Conservation (phyloP, 2,888 invertebrate genomes). For the Uloborus plumipes region DNA sequence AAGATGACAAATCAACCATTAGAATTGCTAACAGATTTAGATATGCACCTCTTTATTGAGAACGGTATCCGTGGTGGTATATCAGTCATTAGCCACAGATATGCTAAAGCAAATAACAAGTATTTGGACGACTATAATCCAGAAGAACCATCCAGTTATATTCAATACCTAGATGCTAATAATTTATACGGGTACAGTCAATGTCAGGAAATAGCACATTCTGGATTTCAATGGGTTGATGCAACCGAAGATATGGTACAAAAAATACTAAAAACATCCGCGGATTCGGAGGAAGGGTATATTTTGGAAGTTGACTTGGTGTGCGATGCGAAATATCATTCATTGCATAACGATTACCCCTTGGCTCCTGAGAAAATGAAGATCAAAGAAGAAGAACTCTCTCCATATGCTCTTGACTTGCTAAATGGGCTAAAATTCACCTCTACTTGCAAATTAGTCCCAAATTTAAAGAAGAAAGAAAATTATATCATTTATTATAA, state of each 20-base stretch:
- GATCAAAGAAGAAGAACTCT: not conserved
- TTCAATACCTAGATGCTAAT: constrained; percentile 39
- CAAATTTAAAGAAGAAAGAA: constrained; percentile 66
- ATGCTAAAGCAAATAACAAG: constrained; percentile 64
- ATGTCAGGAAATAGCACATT: constrained; percentile 33
- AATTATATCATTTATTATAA: constrained; percentile 67
- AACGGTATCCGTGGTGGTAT: constrained; percentile 52
- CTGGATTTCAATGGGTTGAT: constrained; percentile 34
- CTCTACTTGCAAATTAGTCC: constrained; percentile 60
- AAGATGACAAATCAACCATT: constrained; percentile 62
- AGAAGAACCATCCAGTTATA: constrained; percentile 6
- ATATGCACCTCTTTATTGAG: constrained; percentile 65
- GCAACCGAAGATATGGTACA: not conserved
- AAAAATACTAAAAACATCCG: not conserved
- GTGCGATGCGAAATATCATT: constrained; percentile 31
- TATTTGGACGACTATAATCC: constrained; percentile 25
- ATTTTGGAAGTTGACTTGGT: constrained; percentile 61
- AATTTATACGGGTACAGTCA: constrained; percentile 35
- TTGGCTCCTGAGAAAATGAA: constrained; percentile 38
- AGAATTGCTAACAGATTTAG: constrained; percentile 66
- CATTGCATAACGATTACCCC: constrained; percentile 39
- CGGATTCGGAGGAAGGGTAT: constrained; percentile 17
- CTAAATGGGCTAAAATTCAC: not conserved
- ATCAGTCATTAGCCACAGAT: constrained; percentile 48
- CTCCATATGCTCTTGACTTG: not conserved